Evolutionary conservation across 2,113 vertebrate species (phyloP), one percentile per base, ranked within the genome.

Genomic region (Megaleporinus macrocephalus): DNA sequence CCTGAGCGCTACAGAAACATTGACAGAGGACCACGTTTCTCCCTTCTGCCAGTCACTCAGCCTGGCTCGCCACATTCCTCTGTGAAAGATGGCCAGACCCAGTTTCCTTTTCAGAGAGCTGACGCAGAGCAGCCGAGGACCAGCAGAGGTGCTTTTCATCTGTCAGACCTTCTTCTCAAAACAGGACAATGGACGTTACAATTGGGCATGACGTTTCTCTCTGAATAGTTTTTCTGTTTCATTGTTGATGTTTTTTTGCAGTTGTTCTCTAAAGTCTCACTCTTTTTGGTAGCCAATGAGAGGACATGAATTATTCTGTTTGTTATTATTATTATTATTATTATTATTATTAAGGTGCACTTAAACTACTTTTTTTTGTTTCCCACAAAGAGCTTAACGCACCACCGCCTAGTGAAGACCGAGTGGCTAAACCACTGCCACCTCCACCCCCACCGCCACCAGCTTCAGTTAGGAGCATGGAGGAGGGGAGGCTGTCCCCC

Each of bases 1-100:
- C 81, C 26, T 75, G 81, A 78, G 83, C 79, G 72, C 81, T 84
- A 84, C 88, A 87, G 87, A 87, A 89, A 86, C 86, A 89, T 87
- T 88, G 86, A 89, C 89, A 89, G 82, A 89, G 78, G 79, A 85
- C 76, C 73, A 83, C 66, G 85, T 77, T 88, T 83, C 73, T 81
- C 77, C 30, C 75, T 88, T 81, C 84, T 85, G 85, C 85, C 81
- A 77, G 84, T 85, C 83, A 86, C 69, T 77, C 73, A 81, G 74
- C 75, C 80, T 79, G 55, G 83, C 63, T 51, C 75, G 62, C 83
- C 75, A 80, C 84, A 73, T 85, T 88, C 84, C 62, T 70, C 72
- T 59, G 29, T 86, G 86, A 86, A 86, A 87, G 78, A 87, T 76
- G 62, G 66, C 74, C 79, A 84, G 80, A 81, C 78, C 79, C 80